Conservation (phyloP, 2,113 vertebrate genomes). For the Oryzias melastigma region DNA sequence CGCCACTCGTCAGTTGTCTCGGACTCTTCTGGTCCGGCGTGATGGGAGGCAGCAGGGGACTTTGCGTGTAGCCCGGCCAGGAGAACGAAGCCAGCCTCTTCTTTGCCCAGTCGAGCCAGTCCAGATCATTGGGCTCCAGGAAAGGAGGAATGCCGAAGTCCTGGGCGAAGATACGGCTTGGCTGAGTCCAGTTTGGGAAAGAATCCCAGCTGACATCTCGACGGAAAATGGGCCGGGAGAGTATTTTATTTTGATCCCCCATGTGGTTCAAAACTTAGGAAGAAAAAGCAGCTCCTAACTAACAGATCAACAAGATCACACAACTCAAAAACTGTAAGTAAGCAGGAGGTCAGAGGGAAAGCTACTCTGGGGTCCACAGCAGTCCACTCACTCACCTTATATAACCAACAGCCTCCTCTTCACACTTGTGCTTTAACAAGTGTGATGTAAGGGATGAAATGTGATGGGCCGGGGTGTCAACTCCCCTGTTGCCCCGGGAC, state of each 20-base stretch:
- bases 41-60: conserved; percentile 45
- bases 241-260: conserved; percentile 62
- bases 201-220: conserved; percentile 68
- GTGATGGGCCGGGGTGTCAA: conserved; percentile 38
- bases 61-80: conserved; percentile 54
- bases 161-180: conserved; percentile 60
- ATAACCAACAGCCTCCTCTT: conserved; percentile 47
- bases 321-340: conserved; percentile 17
- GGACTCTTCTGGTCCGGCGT: conserved; percentile 6
- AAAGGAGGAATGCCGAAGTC: conserved; percentile 71
- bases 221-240: conserved; percentile 69
- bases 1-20: conserved; percentile 39
- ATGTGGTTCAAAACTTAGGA: conserved; percentile 36
- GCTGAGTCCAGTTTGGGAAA: conserved; percentile 67
- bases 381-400: conserved; percentile 49
- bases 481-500: conserved; percentile 52
- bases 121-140: conserved; percentile 60
- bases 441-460: conserved; percentile 49
- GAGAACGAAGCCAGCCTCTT: conserved; percentile 53
- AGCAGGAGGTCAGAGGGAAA: conserved; percentile 24
- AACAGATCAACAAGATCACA: conserved; percentile 33
- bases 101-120: conserved; percentile 74
- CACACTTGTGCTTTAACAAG: conserved; percentile 45
- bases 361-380: conserved; percentile 23
- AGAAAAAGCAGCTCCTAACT: conserved; percentile 16